Percentiles rank a stretch among this genome's conserved stretches.
Conservation (phyloP, 2,113 vertebrate species). For the Actenoides hombroni region DNA sequence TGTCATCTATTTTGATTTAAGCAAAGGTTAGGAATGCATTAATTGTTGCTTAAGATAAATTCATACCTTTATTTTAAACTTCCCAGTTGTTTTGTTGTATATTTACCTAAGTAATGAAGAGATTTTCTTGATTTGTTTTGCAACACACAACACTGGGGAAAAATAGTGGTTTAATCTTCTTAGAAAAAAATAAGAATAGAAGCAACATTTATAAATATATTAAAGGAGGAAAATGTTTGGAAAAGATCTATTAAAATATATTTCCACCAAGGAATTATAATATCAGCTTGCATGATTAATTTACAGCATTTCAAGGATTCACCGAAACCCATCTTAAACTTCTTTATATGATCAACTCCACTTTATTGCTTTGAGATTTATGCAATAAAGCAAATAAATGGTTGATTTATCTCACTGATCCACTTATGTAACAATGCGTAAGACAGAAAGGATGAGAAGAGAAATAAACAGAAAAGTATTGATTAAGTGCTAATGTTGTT, state of each 20-base stretch:
- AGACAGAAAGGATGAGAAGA: not conserved
- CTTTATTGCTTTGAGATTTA: constrained; percentile 53
- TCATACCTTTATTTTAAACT: not conserved
- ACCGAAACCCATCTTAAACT: constrained; percentile 22
- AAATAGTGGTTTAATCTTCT: constrained; percentile 15
- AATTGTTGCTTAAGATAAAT: not conserved
- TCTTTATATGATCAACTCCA: constrained; percentile 44
- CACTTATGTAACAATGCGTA: not conserved
- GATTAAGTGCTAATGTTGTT: not conserved
- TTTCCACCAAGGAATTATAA: not conserved
- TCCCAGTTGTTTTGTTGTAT: not conserved
- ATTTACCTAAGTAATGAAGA: not conserved
- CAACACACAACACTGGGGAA: not conserved
- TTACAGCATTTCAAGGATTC: constrained; percentile 5
- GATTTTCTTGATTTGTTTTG: not conserved
- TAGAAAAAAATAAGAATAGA: not conserved
- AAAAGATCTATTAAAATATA: constrained; percentile 28
- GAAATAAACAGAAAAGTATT: not conserved
- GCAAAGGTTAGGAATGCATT: not conserved
- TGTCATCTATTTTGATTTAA: not conserved
- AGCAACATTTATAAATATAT: constrained; percentile 17
- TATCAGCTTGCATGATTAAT: constrained; percentile 36
- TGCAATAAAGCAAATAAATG: constrained; percentile 37
- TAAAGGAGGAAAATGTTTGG: not conserved
- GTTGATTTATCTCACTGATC: constrained; percentile 43